These are phyloP conservation scores for Girardinus metallicus DNA, from an alignment of 2,797 vertebrate species.

Conservation along the genomic window DNA sequence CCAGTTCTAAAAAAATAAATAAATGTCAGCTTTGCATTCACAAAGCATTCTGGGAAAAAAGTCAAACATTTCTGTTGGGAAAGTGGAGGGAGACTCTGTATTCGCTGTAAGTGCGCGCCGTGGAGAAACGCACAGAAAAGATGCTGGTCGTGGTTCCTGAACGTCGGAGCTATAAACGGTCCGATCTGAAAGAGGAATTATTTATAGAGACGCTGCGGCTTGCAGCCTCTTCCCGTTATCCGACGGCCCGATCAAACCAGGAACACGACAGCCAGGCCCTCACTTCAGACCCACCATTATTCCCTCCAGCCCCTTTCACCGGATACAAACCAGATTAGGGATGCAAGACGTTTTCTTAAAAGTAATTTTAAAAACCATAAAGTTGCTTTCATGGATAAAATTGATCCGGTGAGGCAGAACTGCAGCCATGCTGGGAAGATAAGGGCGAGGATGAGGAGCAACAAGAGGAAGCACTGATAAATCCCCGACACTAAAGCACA, in stretches of 20 bases:
- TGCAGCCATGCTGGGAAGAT: background rate
- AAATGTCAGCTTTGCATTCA: background rate
- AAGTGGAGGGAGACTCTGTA: slow-evolving; percentile 4
- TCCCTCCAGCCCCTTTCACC: background rate
- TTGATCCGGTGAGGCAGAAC: background rate
- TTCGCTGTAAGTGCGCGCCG: slow-evolving; percentile 15
- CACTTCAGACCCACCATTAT: background rate
- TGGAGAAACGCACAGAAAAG: slow-evolving; percentile 11
- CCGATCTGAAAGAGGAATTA: slow-evolving; percentile 29
- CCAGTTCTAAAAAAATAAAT: slow-evolving; percentile 8
- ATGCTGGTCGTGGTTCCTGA: slow-evolving; percentile 16
- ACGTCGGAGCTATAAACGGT: slow-evolving; percentile 33
- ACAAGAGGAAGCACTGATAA: background rate
- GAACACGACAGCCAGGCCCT: background rate
- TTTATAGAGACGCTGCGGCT: slow-evolving; percentile 22
- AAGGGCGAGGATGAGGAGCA: background rate
- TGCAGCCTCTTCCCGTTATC: slow-evolving; percentile 13
- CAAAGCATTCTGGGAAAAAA: background rate
- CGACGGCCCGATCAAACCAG: slow-evolving; percentile 18
- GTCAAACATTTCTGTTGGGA: slow-evolving; percentile 1
- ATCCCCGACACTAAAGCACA: no score
- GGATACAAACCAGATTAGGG: background rate
- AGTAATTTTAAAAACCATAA: background rate
- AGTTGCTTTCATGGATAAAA: background rate
- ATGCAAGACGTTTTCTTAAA: background rate